Evolutionary conservation across 2,888 invertebrate genomes (phyloP).

Genomic region (Tortricodes alternella): DNA sequence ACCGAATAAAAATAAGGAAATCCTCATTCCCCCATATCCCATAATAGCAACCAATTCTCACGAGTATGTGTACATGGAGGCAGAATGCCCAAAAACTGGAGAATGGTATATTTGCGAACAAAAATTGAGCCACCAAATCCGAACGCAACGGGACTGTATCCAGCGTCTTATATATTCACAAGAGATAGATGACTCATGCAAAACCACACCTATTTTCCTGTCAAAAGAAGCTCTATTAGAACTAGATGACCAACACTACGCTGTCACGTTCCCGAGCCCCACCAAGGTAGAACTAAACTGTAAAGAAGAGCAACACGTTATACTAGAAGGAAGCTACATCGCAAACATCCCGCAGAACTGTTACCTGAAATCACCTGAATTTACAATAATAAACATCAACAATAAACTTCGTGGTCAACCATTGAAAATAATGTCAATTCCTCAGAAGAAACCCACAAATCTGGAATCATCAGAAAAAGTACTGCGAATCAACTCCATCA

Average conservation of each 20-base stretch:
- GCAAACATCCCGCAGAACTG: slow-evolving; percentile 22
- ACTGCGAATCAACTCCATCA: slow-evolving; percentile 20
- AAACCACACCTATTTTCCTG: slow-evolving; percentile 10
- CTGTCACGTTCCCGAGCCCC: slow-evolving; percentile 14
- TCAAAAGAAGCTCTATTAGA: slow-evolving; percentile 20
- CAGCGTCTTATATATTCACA: slow-evolving; percentile 8
- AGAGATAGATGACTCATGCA: neutral
- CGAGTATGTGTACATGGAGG: slow-evolving; percentile 3
- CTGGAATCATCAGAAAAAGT: neutral
- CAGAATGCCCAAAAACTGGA: slow-evolving; percentile 3
- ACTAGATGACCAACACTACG: slow-evolving; percentile 26
- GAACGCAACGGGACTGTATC: slow-evolving; percentile 21
- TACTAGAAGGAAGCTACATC: slow-evolving; percentile 14
- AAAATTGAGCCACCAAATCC: neutral
- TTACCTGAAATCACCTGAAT: too few relatives aligned
- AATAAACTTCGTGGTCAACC: slow-evolving; percentile 16
- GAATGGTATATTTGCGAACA: slow-evolving; percentile 4
- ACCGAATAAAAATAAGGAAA: neutral
- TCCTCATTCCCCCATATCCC: neutral
- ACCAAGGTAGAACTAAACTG: slow-evolving; percentile 17
- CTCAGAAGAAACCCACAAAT: neutral
- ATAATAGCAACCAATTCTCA: neutral
- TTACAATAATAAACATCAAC: too few relatives aligned
- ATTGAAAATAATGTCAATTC: slow-evolving; percentile 8
- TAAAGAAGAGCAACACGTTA: slow-evolving; percentile 11